phyloP scores from a whole-genome alignment of 2,113 vertebrate species.

The Callospermophilus lateralis region DNA sequence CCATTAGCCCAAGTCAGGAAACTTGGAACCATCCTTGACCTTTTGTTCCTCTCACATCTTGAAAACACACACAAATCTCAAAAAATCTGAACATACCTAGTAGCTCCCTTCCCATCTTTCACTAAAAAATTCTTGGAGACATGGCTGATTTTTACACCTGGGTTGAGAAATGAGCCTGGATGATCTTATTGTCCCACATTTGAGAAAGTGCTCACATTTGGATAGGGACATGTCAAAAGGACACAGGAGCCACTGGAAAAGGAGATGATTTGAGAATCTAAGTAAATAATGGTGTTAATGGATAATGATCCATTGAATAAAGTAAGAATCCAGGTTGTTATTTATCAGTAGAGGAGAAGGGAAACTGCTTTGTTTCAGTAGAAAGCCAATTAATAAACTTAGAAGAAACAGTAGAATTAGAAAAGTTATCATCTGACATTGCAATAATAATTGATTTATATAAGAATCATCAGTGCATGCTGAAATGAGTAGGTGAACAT shows the following conservation, averaged over 20 bases:
- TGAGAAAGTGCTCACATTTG: not conserved
- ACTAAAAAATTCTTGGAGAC: conserved; percentile 1
- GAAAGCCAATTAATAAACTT: not conserved
- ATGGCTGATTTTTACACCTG: not conserved
- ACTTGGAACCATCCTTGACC: not conserved
- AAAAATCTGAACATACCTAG: not conserved
- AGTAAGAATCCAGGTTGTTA: not conserved
- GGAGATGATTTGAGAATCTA: not conserved
- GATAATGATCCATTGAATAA: not conserved
- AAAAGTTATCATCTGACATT: not conserved
- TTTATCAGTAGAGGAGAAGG: not conserved
- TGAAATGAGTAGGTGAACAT: not conserved
- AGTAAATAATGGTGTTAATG: conserved; percentile 10
- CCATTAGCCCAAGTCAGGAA: not conserved
- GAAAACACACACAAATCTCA: not conserved
- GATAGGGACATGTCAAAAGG: not conserved
- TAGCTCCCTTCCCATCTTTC: not conserved
- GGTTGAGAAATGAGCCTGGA: not conserved
- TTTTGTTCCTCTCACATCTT: not conserved
- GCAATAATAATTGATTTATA: not conserved
- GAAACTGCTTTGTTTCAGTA: not conserved
- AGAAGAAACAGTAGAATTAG: not conserved
- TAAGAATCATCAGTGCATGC: not conserved
- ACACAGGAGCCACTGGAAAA: not conserved
- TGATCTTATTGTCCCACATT: not conserved